A percentile compares a stretch with the other conserved stretches of the same genome.
These are phyloP conservation scores for Phyto melanocephala DNA, from an alignment of 2,888 invertebrate species.

Conservation along the genomic window DNA sequence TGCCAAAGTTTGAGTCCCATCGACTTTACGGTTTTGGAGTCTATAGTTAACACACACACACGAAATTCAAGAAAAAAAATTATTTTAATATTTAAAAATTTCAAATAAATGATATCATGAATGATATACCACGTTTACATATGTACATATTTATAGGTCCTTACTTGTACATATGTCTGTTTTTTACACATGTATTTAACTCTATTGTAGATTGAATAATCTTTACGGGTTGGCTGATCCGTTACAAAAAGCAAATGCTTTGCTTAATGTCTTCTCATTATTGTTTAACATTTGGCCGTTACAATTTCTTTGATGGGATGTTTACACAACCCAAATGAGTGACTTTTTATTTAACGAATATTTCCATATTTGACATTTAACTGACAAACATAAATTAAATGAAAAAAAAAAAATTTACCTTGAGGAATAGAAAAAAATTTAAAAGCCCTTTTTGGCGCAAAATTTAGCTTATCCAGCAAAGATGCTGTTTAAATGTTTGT, in stretches of 20 bases:
- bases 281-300: slow-evolving; percentile 50
- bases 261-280: neutral
- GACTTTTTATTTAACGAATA: neutral
- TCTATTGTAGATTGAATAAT: too few species aligned
- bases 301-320: slow-evolving; percentile 1
- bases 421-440: neutral
- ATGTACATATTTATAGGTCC: too few species aligned
- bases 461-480: neutral
- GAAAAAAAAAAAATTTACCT: neutral
- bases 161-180: too few species aligned
- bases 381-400: slow-evolving; percentile 32
- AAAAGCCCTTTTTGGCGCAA: slow-evolving; percentile 22
- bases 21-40: too few species aligned
- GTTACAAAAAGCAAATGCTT: neutral
- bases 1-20: too few species aligned
- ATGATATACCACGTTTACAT: too few species aligned
- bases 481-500: slow-evolving; percentile 3
- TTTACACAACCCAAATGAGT: slow-evolving; percentile 30
- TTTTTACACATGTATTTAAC: too few species aligned
- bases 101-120: too few species aligned
- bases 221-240: too few species aligned
- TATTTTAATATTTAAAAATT: too few species aligned
- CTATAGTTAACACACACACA: too few species aligned
- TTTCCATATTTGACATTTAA: slow-evolving; percentile 27
- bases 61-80: too few species aligned